Evolutionary conservation across 2,797 vertebrate genomes (phyloP).

Genomic region (Euthynnus affinis): DNA sequence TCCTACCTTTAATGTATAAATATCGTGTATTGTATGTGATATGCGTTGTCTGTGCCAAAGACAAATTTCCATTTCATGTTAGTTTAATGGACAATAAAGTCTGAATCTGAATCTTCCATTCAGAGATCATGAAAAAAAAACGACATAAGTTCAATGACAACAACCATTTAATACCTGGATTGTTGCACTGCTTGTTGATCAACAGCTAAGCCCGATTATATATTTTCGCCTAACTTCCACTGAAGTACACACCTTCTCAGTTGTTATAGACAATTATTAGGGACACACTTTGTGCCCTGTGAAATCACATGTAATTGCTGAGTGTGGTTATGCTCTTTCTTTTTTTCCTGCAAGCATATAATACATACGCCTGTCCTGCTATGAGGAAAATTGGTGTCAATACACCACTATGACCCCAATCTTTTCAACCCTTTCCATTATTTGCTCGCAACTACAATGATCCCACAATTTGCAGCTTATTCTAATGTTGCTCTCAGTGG

Average conservation of each 20-base stretch:
- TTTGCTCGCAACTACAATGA: constrained; percentile 31
- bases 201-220: background rate
- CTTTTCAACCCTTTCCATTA: constrained; percentile 42
- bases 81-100: no score
- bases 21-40: no score
- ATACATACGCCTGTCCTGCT: background rate
- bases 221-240: background rate
- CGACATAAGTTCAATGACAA: background rate
- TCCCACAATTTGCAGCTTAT: constrained; percentile 51
- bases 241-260: background rate
- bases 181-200: background rate
- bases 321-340: background rate
- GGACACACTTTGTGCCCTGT: background rate
- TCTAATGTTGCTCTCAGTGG: constrained; percentile 5
- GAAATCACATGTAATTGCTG: constrained; percentile 11
- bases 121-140: background rate
- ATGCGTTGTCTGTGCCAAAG: no score
- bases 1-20: no score
- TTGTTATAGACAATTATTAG: background rate
- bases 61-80: no score
- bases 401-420: constrained; percentile 39
- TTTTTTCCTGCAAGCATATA: background rate
- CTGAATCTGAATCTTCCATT: background rate
- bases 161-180: background rate
- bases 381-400: constrained; percentile 52